Evolutionary conservation across 2,113 vertebrate species (phyloP), one percentile per base, ranked within the genome.

Genomic region (Pangasianodon gigas): DNA sequence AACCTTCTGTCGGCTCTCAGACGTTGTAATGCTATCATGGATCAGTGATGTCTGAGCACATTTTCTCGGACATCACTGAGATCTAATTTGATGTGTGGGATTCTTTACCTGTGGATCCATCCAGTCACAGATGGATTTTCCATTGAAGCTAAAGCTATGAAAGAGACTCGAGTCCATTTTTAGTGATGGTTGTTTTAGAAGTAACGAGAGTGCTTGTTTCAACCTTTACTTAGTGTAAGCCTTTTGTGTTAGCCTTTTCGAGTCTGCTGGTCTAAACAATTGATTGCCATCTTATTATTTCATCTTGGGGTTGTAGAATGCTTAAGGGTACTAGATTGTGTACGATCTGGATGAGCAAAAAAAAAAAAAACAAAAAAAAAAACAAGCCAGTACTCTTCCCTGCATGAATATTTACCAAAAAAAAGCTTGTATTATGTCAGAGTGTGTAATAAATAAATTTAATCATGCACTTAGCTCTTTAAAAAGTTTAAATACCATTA

Each of bases 61-160:
- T 85, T 90, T 88, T 52, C 60, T 71, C 41, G 26, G 75, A 56
- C 32, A 46, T 67, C 60, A 24, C 79, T 67, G 48, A 60, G 71
- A 84, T 84, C 79, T n/a, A 90, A 90, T 82, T 82, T 52, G n/a
- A 26, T 81, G 41, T 74, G 51, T 48, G 37, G 1, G n/a, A 51
- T 77, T 79, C n/a, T 37, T 29, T 32, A 58, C 29, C 58, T 77
- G 69, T 87, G 24, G 48, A 48, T 85, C 62, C 19, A 29, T 90
- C 46, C 6, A 85, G 71, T 58, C 32, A 48, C 21, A 14, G 58
- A 83, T 58, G 44, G 80, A 9, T 77, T 90, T 46, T 58, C 58
- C 24, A 84, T 48, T 52, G 26, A 79, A 48, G 51, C 56, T 87
- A n/a, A 24, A 85, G 80, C 51, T 58, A 44, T 75, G 37, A 58